Evolutionary conservation across 2,888 invertebrate species (phyloP).

Genomic region (Cordilura impudica): DNA sequence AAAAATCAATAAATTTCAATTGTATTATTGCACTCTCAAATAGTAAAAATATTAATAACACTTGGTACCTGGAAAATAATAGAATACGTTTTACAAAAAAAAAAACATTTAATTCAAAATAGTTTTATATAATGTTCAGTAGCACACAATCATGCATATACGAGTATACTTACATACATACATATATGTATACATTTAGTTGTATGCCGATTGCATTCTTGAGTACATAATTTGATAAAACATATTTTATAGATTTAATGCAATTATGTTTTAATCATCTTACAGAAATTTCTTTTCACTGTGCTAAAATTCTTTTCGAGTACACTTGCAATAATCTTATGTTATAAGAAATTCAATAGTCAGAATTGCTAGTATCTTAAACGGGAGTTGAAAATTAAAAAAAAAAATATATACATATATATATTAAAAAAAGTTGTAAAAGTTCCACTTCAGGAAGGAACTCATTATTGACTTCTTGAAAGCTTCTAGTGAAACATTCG

Average conservation of each 20-base stretch:
- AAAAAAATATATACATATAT: neutral
- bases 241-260: neutral
- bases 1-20: no score
- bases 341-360: neutral
- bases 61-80: neutral
- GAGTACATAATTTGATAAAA: no score
- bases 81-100: neutral
- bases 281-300: neutral
- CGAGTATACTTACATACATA: no score
- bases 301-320: neutral
- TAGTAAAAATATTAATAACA: constrained; percentile 32
- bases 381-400: neutral
- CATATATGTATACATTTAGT: no score
- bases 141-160: neutral
- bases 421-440: no score
- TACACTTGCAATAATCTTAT: neutral
- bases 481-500: no score
- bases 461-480: no score
- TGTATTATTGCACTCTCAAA: no score
- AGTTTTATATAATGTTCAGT: neutral
- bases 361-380: no score
- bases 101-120: constrained; percentile 1
- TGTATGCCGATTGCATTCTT: no score
- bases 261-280: neutral
- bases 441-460: no score